Evolutionary conservation across 2,888 invertebrate species (phyloP), one percentile per base, ranked within the genome.

Genomic region (Amphipoea oculea): DNA sequence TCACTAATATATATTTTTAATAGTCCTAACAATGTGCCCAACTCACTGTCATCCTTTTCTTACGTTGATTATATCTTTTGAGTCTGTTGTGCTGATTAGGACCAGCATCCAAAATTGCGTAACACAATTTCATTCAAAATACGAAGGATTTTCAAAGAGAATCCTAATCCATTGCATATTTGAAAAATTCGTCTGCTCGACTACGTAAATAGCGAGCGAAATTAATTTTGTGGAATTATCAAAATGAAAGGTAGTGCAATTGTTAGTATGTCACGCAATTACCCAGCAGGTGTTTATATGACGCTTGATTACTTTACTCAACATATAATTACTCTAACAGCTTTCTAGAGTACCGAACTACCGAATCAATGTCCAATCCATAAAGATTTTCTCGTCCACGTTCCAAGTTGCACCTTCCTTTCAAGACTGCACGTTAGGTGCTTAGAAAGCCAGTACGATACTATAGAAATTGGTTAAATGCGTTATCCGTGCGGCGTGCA

Each of bases 381-480:
- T 60, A 42, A 29, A 29, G 2, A 6, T 20, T 36, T 62, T 40
- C 36, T 65, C 54, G n/a, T 23, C 11, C 29, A 40, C 36, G 40
- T 40, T 66, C 4, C 40, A 23, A n/a, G 66, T 57, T 51, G 29
- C 66, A 42, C 23, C 4, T 71, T 65, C 57, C n/a, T 20, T 70
- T 42, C n/a, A 57, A 62, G 51, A 45, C 23, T 82, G 9, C 60
- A 67, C 14, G 20, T 62, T 57, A 57, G 17, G 45, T 63, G 5
- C 48, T 65, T 29, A 12, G 14, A 17, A 57, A 65, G 40, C 65
- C 29, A 81, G 57, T 40, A 23, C 6, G 63, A 51, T 81, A 45
- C 48, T 40, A 48, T n/a, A 57, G 17, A 40, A 62, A 63, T 57
- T 23, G 29, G 23, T 63, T 63, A n/a, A 75, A 75, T 68, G 42